Evolutionary conservation across 2,797 vertebrate genomes (phyloP).

Genomic region (Etheostoma nigrum): DNA sequence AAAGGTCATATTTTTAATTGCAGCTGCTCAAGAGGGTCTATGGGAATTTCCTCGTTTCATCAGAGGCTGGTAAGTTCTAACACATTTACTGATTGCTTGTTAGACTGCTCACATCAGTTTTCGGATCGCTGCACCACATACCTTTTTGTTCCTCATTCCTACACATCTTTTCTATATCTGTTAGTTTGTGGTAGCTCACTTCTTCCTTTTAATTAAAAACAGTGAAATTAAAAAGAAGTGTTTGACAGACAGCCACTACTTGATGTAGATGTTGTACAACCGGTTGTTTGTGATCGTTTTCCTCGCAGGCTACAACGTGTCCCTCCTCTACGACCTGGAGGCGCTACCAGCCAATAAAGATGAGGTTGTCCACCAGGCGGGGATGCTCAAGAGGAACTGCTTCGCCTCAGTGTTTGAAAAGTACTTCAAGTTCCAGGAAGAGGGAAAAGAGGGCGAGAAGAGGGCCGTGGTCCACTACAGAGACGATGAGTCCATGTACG

Average conservation of each 20-base stretch:
- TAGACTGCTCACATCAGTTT: background rate
- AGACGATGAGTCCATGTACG: conserved; percentile 97
- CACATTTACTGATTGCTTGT: background rate
- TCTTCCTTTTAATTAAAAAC: background rate
- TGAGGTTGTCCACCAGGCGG: conserved; percentile 93
- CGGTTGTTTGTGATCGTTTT: background rate
- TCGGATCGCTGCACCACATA: background rate
- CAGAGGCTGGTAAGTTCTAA: conserved; percentile 89
- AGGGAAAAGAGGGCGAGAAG: conserved; percentile 95
- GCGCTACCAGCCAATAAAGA: conserved; percentile 92
- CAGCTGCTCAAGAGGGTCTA: conserved; percentile 97
- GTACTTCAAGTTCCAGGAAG: conserved; percentile 98
- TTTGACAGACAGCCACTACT: background rate
- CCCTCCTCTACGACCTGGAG: conserved; percentile 96
- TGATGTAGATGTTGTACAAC: background rate
- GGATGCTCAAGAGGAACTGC: conserved; percentile 99
- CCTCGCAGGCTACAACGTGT: conserved; percentile 94
- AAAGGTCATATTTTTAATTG: conserved; percentile 51
- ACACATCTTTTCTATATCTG: background rate
- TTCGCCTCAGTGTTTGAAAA: conserved; percentile 99
- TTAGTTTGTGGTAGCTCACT: background rate
- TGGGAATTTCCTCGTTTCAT: conserved; percentile 90
- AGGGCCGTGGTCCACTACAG: conserved; percentile 98
- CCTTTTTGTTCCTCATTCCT: conserved; percentile 16
- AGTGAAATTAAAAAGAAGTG: background rate